These are phyloP conservation scores for Eudyptes chrysolophus DNA, from an alignment of 2,113 vertebrate genomes.

Conservation along the genomic window DNA sequence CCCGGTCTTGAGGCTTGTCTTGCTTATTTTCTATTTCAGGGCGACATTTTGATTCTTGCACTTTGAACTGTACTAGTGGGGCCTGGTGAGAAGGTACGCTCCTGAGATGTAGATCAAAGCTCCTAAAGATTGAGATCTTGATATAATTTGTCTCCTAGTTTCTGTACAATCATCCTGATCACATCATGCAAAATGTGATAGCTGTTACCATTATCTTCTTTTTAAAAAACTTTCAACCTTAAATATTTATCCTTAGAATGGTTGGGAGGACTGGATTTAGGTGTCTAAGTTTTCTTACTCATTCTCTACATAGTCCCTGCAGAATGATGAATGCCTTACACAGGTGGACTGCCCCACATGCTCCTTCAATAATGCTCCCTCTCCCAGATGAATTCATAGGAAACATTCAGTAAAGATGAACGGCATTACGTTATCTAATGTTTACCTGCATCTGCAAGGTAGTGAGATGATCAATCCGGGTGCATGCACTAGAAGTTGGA, in stretches of 20 bases:
- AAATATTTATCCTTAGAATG: not conserved
- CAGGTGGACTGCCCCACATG: not conserved
- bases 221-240: not conserved
- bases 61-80: not conserved
- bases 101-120: not conserved
- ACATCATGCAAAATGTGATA: not conserved
- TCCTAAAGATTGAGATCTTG: not conserved
- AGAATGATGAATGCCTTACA: not conserved
- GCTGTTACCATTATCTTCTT: not conserved
- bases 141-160: not conserved
- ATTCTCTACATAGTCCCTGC: not conserved
- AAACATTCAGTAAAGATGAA: not conserved
- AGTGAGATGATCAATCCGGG: not conserved
- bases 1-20: not conserved
- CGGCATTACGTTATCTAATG: not conserved
- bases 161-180: not conserved
- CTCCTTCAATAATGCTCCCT: not conserved
- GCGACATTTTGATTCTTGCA: not conserved
- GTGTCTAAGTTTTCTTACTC: rapidly evolving
- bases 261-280: not conserved
- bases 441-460: not conserved
- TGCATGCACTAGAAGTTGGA: not conserved
- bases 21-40: not conserved
- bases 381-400: not conserved
- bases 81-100: rapidly evolving